Percentiles rank a stretch among this genome's conserved stretches.
phyloP scores from a whole-genome alignment of 1,140 invertebrate genomes.

The Cyphomyrmex costatus region DNA sequence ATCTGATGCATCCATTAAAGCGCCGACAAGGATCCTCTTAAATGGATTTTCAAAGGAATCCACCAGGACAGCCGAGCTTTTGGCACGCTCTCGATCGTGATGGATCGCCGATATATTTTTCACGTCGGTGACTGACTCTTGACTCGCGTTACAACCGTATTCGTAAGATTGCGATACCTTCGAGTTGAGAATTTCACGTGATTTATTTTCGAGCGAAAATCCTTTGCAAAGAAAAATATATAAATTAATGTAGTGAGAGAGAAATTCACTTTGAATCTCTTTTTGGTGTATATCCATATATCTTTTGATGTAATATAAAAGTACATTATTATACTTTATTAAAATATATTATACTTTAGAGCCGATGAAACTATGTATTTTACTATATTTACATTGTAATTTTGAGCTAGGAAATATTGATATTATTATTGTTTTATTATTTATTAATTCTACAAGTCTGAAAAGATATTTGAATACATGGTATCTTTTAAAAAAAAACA shows the following conservation, averaged over 20 bases:
- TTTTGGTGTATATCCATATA: neutral
- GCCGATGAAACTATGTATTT: neutral
- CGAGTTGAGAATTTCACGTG: neutral
- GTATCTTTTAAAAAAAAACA: neutral
- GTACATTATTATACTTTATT: neutral
- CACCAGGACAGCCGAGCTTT: conserved; percentile 27
- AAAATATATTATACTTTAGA: neutral
- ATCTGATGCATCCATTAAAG: conserved; percentile 58
- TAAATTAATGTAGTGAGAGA: neutral
- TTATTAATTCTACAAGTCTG: neutral
- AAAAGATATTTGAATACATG: neutral
- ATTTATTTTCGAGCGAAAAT: conserved; percentile 32
- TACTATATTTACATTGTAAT: no score
- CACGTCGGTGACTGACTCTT: neutral
- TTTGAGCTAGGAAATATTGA: no score
- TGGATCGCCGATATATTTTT: neutral
- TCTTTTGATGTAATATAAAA: neutral
- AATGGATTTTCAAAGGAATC: conserved; percentile 69
- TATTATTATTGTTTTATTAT: neutral
- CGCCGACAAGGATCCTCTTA: conserved; percentile 62
- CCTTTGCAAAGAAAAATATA: conserved; percentile 4
- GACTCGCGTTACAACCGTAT: conserved; percentile 30
- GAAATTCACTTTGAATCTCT: neutral
- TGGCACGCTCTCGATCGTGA: conserved; percentile 23
- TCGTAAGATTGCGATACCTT: neutral